Evolutionary conservation across 2,888 invertebrate species (phyloP).

Genomic region (Limenitis camilla): DNA sequence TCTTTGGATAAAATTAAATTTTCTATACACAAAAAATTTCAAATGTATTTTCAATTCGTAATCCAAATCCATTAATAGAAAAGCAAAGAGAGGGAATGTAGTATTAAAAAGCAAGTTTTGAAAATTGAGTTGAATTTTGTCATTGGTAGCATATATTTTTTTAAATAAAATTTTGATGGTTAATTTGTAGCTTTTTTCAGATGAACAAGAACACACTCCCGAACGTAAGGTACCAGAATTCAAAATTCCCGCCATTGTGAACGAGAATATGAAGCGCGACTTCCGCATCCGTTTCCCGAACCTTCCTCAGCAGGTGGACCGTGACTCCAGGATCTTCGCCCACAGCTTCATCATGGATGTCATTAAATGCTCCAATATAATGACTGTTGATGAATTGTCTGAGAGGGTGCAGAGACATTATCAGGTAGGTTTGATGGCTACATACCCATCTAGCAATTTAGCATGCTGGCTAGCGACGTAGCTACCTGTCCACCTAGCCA

Average conservation of each 20-base stretch:
- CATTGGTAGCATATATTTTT: neutral
- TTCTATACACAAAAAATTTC: too few species aligned
- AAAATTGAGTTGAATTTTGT: too few species aligned
- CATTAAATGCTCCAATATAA: slow-evolving; percentile 72
- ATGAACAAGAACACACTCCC: slow-evolving; percentile 48
- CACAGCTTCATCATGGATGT: slow-evolving; percentile 79
- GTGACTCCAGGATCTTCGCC: slow-evolving; percentile 80
- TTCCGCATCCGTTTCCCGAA: slow-evolving; percentile 64
- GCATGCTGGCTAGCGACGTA: too few species aligned
- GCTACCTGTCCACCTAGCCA: too few species aligned
- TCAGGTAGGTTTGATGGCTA: slow-evolving; percentile 67
- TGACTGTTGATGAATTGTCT: slow-evolving; percentile 88
- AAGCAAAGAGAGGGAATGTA: too few species aligned
- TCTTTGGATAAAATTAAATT: too few species aligned
- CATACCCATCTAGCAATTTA: too few species aligned
- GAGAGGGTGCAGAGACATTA: slow-evolving; percentile 95
- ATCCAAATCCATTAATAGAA: too few species aligned
- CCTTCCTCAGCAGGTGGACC: slow-evolving; percentile 56
- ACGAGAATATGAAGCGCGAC: slow-evolving; percentile 58
- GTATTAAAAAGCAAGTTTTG: too few species aligned
- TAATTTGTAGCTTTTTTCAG: slow-evolving; percentile 30
- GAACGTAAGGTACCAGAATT: slow-evolving; percentile 51
- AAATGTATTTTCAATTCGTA: too few species aligned
- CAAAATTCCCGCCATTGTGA: slow-evolving; percentile 53
- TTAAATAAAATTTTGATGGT: neutral